Evolutionary conservation across 2,888 invertebrate genomes (phyloP), one percentile per base, ranked within the genome.

Genomic region (Eledona agricola): DNA sequence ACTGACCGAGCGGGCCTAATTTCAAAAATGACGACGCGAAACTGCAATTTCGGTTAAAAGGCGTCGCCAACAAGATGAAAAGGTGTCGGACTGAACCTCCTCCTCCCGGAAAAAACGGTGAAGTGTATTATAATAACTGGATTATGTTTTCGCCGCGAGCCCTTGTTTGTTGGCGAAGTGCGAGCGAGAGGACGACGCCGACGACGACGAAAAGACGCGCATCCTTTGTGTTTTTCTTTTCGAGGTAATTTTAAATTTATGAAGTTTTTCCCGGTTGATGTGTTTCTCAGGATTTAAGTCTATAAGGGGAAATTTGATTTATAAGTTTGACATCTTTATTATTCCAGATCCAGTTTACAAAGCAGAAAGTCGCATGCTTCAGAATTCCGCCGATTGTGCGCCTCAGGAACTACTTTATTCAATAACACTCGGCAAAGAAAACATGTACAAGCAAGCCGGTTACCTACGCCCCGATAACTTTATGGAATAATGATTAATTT

Each of bases 101-200:
- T 62, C 49, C 54, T 59, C 59, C 32, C 55, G 54, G 58, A 60
- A 60, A 57, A 60, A 57, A 59, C 57, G 55, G 54, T 52, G 55
- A 62, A 65, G 63, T 62, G 55, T 67, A 67, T 68, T 69, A 67
- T 65, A 67, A 68, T 67, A 70, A 70, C 67, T 65, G 63, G 67
- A 70, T 70, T 69, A 70, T 62, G 63, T 62, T 64, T 63, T 60
- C 59, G 60, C 62, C 54, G 53, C 55, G 55, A 51, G 60, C 55
- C 58, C 55, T 59, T 59, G 59, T 60, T 63, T 60, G 62, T 64
- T 31, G 42, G 22, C 26, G 20, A 37, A 22, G 42, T 31, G 42
- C 43, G 20, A 19, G 42, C 28, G 43, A 17, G 22, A 51, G 43
- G 58, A 34, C 55, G 55, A 49, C 19, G 20, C 15, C 16, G 43